Base-by-base conservation (phyloP, 2,113 vertebrate species). In the Lasiurus cinereus region DNA sequence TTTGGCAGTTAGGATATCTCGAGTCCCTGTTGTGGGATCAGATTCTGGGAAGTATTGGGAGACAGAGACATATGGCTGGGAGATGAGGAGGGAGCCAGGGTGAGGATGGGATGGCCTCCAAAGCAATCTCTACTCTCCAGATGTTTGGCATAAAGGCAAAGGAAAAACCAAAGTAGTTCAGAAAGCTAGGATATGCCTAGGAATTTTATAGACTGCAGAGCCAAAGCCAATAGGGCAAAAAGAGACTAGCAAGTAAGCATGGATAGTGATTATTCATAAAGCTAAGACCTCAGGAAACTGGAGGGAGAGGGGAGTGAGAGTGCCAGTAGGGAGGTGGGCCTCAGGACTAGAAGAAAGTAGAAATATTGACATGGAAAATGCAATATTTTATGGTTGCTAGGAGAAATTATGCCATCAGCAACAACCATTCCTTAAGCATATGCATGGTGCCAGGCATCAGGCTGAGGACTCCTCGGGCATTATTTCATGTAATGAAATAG, bases 121-220 rank as follows among this genome's bases (percentile, higher is more conserved):
- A 93, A 16, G 70, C 54, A 91, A 6, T 86, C 19, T 62, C 62
- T 56, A 62, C 48, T 88, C 52, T 92, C 89, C 12, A 78, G 66
- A 59, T 70, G 6, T 73, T 80, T 80, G 14, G 52, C 39, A 27
- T 83, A 9, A 84, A 62, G 11, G 3, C 12, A 86, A 77, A 93
- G 19, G 64, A 93, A 82, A 94, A 43, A 46, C 33, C 18, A 39
- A 95, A 93, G 43, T 43, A 76, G 56, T 83, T 31, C 36, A 80
- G 86, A 62, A 88, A 22, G 83, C 0, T 36, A 48, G 15, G 46
- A 78, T 16, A 80, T 29, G 56, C 24, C 15, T 90, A 69, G 24
- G 36, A 36, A 64, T 92, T 83, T 84, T 52, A 21, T 66, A 88
- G 59, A 14, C 72, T 96, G 10, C n/a, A 90, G 46, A 36, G 12